These are phyloP conservation scores for cattle (Bos taurus) DNA, from an alignment of 2,113 vertebrate species.

Conservation along the genomic window ARS-UCD2.0 NC_037350.1:18445501-18446000, in stretches of 20 bases:
- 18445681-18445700: background rate
- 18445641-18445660: background rate
- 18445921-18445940: background rate
- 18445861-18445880: background rate
- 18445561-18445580: background rate
- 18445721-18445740: background rate
- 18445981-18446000: background rate
- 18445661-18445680: background rate
- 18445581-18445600: background rate
- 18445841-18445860: conserved; percentile 13
- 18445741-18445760: background rate
- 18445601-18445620: background rate
- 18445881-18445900: background rate
- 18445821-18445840: background rate
- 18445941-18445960: background rate
- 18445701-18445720: conserved; percentile 1
- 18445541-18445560: background rate
- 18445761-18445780: background rate
- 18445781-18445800: background rate
- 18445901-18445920: background rate
- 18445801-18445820: conserved; percentile 27
- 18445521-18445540: background rate
- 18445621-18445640: background rate
- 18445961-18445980: background rate
- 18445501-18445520: background rate